Evolutionary conservation across 2,113 vertebrate species (phyloP), one percentile per base, ranked within the genome.

Genomic region (Bostrychus sinensis): DNA sequence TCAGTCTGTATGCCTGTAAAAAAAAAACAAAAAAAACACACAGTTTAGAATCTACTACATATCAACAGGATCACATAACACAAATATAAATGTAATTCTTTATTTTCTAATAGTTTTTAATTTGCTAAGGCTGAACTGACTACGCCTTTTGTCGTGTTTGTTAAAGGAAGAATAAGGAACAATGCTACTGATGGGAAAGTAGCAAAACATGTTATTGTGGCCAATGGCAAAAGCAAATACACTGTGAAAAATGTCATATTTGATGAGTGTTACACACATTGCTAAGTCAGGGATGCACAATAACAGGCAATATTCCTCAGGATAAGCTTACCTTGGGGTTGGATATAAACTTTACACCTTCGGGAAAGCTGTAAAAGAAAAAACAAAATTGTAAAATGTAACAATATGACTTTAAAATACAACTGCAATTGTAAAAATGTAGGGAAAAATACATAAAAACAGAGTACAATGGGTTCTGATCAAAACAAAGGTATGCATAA

Each of bases 251-350:
- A 72, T 61, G 69, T 78, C 65, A 75, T 66, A 62, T 62, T 63
- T 80, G 78, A 84, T 82, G 77, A 77, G 74, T 77, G 56, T 60
- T 80, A 77, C 60, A 76, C 56, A 68, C 53, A 80, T 69, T 56
- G 12, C 66, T 5, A 48, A 67, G 38, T 73, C 65, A 75, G 42
- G 54, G 69, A 76, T 53, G 54, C 66, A 67, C 46, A 57, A 57
- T 25, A 56, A 66, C 55, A 53, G 51, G 25, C 11, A 54, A 77
- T 62, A 37, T 62, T 68, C 55, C 70, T 78, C 64, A 58, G 62
- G 55, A 22, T 48, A 59, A 48, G 54, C 91, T 94, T 86, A 98
- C 97, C 97, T 96, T 99, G 97, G 46, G 91, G 91, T 58, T 97
- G 96, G 14, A 99, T 90, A 14, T 88, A 83, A 43, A 98, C 94